Base-by-base conservation (phyloP, 53 echinoderm and acorn worm species). In the Crossaster papposus region DNA sequence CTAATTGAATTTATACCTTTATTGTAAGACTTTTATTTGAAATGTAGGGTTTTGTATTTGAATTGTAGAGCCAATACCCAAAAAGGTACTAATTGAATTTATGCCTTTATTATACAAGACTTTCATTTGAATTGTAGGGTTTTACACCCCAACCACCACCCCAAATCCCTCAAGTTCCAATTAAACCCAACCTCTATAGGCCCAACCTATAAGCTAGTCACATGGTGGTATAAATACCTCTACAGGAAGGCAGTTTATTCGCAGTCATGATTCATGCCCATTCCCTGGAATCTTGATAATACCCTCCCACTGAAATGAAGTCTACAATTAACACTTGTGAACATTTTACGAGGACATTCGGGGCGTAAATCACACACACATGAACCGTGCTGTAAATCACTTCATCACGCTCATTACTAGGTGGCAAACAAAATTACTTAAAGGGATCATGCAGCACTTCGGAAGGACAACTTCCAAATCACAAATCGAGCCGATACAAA, bases 311-410 rank as follows among this genome's bases (percentile, higher is more conserved):
- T 14, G 28, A 26, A 51, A 51, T 50, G 50, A 65, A 83, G 51
- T 28, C 29, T n/a, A 38, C 83, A 83, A 83, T 83, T 83, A 85
- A 85, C 54, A 73, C 85, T 70, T 29, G 50, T 38, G 51, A 83
- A 83, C 70, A 83, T 70, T 81, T 81, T 51, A 83, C 70, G 83
- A 83, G 30, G 44, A 70, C 62, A 58, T 31, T 58, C 80, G 20
- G 62, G 34, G 31, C 34, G 62, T 80, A 80, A 80, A 80, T 80
- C 80, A 80, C 32, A 6, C 6, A 80, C 36, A 31, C 58, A 32
- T 58, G 26, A 51, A 31, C 62, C 2, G 51, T 9, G 24, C 62
- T 3, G 80, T 80, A 80, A 58, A 80, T 80, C 80, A 80, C 80
- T 13, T 12, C 14, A 24, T 51, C 29, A 50, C 36, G n/a, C 78